Percentiles rank a stretch among this genome's conserved stretches.
Conservation (phyloP, 2,888 invertebrate species). For the Drosophila parthenogenetica region DNA sequence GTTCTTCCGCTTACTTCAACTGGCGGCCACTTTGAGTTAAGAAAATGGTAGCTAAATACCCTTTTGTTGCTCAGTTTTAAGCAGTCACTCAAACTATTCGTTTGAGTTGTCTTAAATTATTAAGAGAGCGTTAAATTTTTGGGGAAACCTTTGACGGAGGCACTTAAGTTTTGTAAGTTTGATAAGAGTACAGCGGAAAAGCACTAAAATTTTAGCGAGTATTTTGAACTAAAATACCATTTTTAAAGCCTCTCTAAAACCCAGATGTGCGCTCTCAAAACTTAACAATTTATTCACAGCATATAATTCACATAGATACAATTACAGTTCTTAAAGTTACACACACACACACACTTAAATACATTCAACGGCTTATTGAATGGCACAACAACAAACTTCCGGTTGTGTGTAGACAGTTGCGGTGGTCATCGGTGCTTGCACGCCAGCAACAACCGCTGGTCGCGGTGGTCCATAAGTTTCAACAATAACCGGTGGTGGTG, state of each 20-base stretch:
- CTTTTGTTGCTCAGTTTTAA: conserved; percentile 10
- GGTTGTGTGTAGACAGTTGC: conserved; percentile 68
- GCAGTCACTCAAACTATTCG: conserved; percentile 22
- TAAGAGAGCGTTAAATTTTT: not conserved
- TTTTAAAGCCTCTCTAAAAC: too few relatives aligned
- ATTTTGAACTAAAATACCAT: too few relatives aligned
- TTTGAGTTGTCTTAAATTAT: not conserved
- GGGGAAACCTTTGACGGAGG: not conserved
- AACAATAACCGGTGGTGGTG: conserved; percentile 50
- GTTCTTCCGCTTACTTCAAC: not conserved
- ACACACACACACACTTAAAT: not conserved
- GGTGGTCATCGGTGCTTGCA: conserved; percentile 43
- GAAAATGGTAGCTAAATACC: not conserved
- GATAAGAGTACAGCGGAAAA: not conserved
- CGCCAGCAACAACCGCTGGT: conserved; percentile 41
- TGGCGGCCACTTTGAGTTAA: not conserved
- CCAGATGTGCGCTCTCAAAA: conserved; percentile 39
- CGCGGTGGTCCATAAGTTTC: conserved; percentile 37
- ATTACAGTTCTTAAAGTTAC: not conserved
- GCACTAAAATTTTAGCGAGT: too few relatives aligned
- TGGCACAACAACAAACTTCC: conserved; percentile 69
- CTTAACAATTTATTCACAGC: conserved; percentile 56
- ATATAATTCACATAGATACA: conserved; percentile 3
- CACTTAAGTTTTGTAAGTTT: not conserved
- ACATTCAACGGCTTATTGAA: conserved; percentile 52